Conservation (phyloP, 2,113 vertebrate species). For the Cebidichthys violaceus region DNA sequence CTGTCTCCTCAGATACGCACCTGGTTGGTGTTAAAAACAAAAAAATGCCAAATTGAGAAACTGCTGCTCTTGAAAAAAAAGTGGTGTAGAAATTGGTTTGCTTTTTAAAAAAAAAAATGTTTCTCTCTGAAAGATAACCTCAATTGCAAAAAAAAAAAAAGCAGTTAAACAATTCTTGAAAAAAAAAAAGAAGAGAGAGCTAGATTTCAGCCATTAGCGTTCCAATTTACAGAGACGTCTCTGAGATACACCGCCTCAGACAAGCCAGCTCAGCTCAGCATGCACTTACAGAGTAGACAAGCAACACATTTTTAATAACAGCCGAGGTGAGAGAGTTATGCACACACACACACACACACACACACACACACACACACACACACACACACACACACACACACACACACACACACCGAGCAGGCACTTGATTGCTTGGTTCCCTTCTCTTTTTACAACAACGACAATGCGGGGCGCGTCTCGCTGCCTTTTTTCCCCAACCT, state of each 20-base stretch:
- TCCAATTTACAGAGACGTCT: conserved; percentile 1
- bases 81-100: conserved; percentile 3
- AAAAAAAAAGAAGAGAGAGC: background rate
- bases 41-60: conserved; percentile 35
- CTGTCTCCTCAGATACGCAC: conserved; percentile 15
- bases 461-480: background rate
- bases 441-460: background rate
- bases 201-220: background rate
- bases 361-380: background rate
- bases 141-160: background rate
- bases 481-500: background rate
- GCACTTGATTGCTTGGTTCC: background rate
- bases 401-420: background rate
- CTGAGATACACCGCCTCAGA: background rate
- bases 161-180: background rate
- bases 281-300: conserved; percentile 14
- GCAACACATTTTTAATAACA: conserved; percentile 15
- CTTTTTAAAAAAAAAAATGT: background rate
- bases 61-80: conserved; percentile 21
- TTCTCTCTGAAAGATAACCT: background rate
- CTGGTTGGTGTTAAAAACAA: conserved; percentile 23
- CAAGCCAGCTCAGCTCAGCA: background rate
- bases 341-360: background rate
- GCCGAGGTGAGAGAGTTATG: background rate
- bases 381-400: background rate